Conservation (phyloP, 1,140 invertebrate genomes). For the Drosophila ercepeae region DNA sequence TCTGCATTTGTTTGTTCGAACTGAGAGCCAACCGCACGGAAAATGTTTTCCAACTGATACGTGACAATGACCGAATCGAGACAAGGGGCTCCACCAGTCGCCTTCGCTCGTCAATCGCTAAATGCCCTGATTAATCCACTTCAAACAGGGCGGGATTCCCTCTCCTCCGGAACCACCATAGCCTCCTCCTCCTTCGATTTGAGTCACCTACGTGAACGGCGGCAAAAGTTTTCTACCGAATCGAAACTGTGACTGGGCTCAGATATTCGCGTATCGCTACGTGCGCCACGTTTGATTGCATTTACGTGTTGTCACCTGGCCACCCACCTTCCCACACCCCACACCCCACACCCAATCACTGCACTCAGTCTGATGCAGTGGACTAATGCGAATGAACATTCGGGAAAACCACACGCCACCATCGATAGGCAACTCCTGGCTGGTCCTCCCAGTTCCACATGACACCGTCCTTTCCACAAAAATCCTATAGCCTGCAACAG, state of each 20-base stretch:
- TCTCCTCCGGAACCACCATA: neutral
- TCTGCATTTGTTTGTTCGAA: constrained; percentile 22
- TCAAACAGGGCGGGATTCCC: constrained; percentile 19
- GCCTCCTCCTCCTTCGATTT: neutral
- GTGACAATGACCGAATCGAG: constrained; percentile 27
- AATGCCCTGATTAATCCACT: constrained; percentile 65
- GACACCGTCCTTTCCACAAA: neutral
- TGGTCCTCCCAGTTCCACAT: neutral
- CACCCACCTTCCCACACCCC: neutral
- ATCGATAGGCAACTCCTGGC: constrained; percentile 31
- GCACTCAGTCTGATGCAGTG: constrained; percentile 2
- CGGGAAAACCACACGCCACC: constrained; percentile 22
- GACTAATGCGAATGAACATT: constrained; percentile 36
- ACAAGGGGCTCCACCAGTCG: constrained; percentile 22
- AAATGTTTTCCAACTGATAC: constrained; percentile 35
- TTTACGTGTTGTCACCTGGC: constrained; percentile 63
- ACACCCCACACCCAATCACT: neutral
- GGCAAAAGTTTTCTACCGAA: constrained; percentile 32
- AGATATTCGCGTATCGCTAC: constrained; percentile 57
- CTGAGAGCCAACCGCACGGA: constrained; percentile 18
- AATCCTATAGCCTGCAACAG: neutral
- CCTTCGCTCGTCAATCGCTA: constrained; percentile 38
- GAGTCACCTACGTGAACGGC: constrained; percentile 18
- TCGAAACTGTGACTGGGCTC: constrained; percentile 26
- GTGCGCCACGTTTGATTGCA: constrained; percentile 67